phyloP scores from a whole-genome alignment of 2,797 vertebrate species.

The Lindbergichthys nudifrons region DNA sequence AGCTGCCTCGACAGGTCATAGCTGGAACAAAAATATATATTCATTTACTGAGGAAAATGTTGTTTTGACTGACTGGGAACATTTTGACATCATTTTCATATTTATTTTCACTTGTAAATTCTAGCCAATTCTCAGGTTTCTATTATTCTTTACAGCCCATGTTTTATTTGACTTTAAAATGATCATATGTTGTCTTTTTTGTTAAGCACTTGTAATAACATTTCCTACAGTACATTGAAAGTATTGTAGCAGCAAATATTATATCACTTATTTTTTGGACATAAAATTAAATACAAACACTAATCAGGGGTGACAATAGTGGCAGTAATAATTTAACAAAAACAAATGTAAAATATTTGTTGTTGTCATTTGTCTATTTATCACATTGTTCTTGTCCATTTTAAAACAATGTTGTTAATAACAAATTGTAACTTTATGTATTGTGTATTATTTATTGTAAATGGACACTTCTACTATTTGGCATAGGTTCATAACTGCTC shows the following conservation, averaged over 20 bases:
- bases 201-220: no score
- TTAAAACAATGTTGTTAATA: background rate
- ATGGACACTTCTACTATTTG: background rate
- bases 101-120: no score
- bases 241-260: background rate
- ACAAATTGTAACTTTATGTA: no score
- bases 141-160: no score
- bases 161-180: no score
- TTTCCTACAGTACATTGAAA: no score
- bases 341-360: background rate
- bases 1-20: conserved; percentile 86
- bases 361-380: no score
- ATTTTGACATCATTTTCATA: no score
- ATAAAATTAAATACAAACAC: background rate
- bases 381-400: background rate
- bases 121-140: no score
- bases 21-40: conserved; percentile 64
- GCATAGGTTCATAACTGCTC: no score
- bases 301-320: background rate
- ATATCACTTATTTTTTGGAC: background rate
- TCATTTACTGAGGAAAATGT: background rate
- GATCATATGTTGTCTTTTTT: no score
- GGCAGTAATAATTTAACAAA: background rate
- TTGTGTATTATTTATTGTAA: background rate
- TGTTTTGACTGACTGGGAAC: background rate